Percentiles rank a stretch among this genome's conserved stretches.
Conservation (phyloP, 2,888 invertebrate genomes). For the Physocephala rufipes region DNA sequence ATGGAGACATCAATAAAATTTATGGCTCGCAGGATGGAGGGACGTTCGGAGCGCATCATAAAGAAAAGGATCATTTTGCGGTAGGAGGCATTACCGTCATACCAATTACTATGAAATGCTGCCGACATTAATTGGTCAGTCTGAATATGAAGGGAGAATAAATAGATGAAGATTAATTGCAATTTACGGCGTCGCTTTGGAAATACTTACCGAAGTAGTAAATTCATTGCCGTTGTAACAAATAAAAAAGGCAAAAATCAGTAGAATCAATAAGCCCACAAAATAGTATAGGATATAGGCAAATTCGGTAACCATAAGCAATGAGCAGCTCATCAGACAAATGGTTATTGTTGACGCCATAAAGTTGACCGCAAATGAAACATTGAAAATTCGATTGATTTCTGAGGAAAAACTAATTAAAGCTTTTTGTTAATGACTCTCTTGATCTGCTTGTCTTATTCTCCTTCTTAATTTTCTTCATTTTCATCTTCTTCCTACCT, state of each 20-base stretch:
- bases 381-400: conserved; percentile 54
- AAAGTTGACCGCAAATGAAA: conserved; percentile 54
- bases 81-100: conserved; percentile 55
- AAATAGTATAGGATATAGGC: conserved; percentile 49
- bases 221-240: conserved; percentile 56
- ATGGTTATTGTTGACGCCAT: conserved; percentile 56
- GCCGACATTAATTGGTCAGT: conserved; percentile 52
- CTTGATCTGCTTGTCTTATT: not conserved
- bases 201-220: conserved; percentile 50
- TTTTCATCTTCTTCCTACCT: conserved; percentile 36
- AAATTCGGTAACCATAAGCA: conserved; percentile 50
- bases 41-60: conserved; percentile 52
- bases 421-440: not conserved
- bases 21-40: conserved; percentile 50
- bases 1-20: conserved; percentile 57
- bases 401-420: conserved; percentile 44
- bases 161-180: not conserved
- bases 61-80: conserved; percentile 55
- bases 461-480: not conserved
- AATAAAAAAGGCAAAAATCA: conserved; percentile 52
- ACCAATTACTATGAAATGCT: conserved; percentile 60
- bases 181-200: not conserved
- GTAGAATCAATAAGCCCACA: conserved; percentile 52
- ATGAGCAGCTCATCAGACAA: conserved; percentile 56
- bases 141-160: conserved; percentile 39